Evolutionary conservation across 2,113 vertebrate genomes (phyloP).

Genomic region (Megaleporinus macrocephalus): DNA sequence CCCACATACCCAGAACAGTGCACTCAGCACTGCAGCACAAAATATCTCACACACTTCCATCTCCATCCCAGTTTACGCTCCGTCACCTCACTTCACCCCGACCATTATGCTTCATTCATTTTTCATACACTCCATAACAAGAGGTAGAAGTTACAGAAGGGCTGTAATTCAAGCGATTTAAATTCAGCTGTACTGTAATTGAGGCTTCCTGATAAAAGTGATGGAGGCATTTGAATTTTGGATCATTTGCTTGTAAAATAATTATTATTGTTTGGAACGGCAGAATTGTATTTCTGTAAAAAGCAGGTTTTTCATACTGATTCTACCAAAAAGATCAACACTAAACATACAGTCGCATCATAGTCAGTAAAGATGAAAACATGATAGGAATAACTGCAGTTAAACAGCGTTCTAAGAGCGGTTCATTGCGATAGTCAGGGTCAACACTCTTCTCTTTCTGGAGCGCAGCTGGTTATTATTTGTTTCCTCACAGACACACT

Average conservation of each 20-base stretch:
- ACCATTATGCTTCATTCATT: background rate
- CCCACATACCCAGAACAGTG: background rate
- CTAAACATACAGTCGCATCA: background rate
- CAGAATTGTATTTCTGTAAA: background rate
- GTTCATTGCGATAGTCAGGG: background rate
- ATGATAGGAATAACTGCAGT: background rate
- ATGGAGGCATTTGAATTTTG: background rate
- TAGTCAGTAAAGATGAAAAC: background rate
- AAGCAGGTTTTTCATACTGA: background rate
- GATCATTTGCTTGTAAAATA: too few species aligned
- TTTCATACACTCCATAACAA: background rate
- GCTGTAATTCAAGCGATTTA: background rate
- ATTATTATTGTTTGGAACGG: too few species aligned
- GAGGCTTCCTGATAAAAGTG: background rate
- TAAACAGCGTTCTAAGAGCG: background rate
- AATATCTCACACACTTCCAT: too few species aligned
- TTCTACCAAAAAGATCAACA: background rate
- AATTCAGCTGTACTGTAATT: background rate
- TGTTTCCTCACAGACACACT: background rate
- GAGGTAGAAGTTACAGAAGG: background rate
- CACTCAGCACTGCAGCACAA: too few species aligned
- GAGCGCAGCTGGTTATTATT: background rate
- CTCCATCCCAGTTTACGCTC: too few species aligned
- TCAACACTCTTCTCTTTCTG: background rate
- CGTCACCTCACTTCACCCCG: background rate